Percentiles rank a stretch among this genome's conserved stretches.
phyloP scores from a whole-genome alignment of 2,888 invertebrate genomes.

The Drosophila melanosoma region DNA sequence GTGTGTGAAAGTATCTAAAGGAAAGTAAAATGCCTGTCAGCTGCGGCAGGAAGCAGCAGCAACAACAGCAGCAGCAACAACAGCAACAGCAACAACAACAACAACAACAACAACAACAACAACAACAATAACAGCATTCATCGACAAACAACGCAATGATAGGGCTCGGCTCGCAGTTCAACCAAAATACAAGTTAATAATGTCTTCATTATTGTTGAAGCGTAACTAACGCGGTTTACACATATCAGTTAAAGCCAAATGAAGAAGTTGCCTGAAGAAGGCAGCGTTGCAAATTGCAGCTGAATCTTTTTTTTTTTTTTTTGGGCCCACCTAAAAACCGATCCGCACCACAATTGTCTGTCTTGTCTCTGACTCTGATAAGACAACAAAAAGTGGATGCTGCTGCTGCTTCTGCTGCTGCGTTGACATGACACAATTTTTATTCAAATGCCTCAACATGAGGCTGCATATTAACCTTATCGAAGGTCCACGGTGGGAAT shows the following conservation, averaged over 20 bases:
- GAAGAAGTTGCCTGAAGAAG: slow-evolving; percentile 22
- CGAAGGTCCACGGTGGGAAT: slow-evolving; percentile 69
- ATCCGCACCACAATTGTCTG: slow-evolving; percentile 58
- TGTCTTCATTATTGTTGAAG: slow-evolving; percentile 84
- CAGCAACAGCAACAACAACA: background rate
- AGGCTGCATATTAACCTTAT: slow-evolving; percentile 70
- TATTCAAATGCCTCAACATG: slow-evolving; percentile 78
- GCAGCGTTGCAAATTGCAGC: slow-evolving; percentile 40
- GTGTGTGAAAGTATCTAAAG: slow-evolving; percentile 69
- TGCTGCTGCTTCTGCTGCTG: slow-evolving; percentile 22
- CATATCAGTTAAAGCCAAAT: slow-evolving; percentile 79
- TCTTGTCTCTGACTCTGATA: slow-evolving; percentile 63
- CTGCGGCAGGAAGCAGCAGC: slow-evolving; percentile 74
- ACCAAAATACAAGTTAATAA: slow-evolving; percentile 82
- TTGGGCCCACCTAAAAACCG: slow-evolving; percentile 47
- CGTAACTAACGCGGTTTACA: slow-evolving; percentile 83
- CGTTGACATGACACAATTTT: slow-evolving; percentile 78
- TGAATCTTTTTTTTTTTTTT: slow-evolving; percentile 8
- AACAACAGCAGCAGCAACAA: slow-evolving; percentile 19
- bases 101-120: background rate
- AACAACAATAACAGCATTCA: slow-evolving; percentile 6
- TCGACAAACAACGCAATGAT: slow-evolving; percentile 34
- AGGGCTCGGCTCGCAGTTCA: slow-evolving; percentile 52
- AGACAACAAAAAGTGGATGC: slow-evolving; percentile 49
- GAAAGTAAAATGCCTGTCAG: slow-evolving; percentile 74